phyloP scores from a whole-genome alignment of 2,113 vertebrate species.

The Gambusia holbrooki region DNA sequence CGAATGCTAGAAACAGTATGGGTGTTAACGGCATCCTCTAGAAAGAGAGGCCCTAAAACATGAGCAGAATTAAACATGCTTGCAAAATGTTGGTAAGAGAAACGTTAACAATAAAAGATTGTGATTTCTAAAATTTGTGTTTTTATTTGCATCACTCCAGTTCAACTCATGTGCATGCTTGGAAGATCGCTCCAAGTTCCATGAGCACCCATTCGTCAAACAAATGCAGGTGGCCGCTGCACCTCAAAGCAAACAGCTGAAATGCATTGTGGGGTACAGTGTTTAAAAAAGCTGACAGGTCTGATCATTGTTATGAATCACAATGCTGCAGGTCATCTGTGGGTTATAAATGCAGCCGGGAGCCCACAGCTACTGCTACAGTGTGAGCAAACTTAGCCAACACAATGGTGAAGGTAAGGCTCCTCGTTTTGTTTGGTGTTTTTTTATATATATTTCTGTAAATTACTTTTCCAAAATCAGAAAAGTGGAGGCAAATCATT shows the following conservation, averaged over 20 bases:
- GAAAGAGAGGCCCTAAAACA: not conserved
- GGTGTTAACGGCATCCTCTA: not conserved
- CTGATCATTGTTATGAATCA: conserved; percentile 46
- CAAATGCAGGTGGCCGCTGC: not conserved
- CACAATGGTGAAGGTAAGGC: conserved; percentile 77
- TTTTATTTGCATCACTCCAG: not conserved
- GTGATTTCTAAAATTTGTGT: not conserved
- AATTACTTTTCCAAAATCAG: conserved; percentile 4
- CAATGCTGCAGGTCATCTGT: conserved; percentile 59
- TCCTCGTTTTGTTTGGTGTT: conserved; percentile 20
- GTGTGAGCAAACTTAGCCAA: conserved; percentile 41
- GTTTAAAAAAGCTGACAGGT: conserved; percentile 71
- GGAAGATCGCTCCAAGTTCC: not conserved
- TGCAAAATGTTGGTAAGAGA: not conserved
- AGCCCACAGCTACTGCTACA: conserved; percentile 23
- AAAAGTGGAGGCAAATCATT: not conserved
- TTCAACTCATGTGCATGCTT: not conserved
- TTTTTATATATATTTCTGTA: conserved; percentile 27
- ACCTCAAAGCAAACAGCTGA: conserved; percentile 49
- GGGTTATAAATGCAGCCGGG: conserved; percentile 70
- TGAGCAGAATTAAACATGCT: not conserved
- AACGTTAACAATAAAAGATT: not conserved
- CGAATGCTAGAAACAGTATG: not conserved
- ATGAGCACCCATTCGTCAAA: not conserved
- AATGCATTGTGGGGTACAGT: conserved; percentile 15